Base-by-base conservation (phyloP, 2,888 invertebrate genomes). In the Spodoptera littoralis region DNA sequence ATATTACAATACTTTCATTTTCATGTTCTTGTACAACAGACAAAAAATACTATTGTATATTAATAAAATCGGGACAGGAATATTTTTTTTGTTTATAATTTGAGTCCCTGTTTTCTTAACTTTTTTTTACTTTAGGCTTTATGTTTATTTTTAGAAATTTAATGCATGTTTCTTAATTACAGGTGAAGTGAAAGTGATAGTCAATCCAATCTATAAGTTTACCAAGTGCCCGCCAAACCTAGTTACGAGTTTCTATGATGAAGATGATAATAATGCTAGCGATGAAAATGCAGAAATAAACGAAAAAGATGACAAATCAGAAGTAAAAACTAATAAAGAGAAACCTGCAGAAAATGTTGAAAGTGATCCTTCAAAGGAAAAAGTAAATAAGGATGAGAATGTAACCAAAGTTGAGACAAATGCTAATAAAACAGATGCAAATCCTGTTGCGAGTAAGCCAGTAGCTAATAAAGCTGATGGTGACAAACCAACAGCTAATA, bases 131-230 rank as follows among this genome's bases (percentile, higher is more conserved):
- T 27, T 27, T 27, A 27, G 4, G 27, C 27, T 27, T 27, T 27
- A 27, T 27, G 2, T 27, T 27, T 27, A 27, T 27, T 27, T 27
- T 4, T 27, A 27, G 3, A 5, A 27, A 27, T 27, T 27, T 27
- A 27, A 9, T 36, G 36, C 4, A 36, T 36, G 6, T 48, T 4
- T 65, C 57, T 56, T 65, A 24, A 47, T 86, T 85, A 18, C 86
- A 93, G 93, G 92, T 70, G 76, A 80, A 1, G 82, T 88, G n/a
- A 84, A 77, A 54, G 84, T 91, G 2, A 83, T 67, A 1, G 82
- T 90, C 0, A 84, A 76, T 1, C 89, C 92, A 1, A 83, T 81
- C 61, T 92, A 92, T 75, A 87, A 83, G 65, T 92, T 90, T 63
- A 79, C 80, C 1, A 80, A 84, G 43, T 88, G 90, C 22, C 93